Evolutionary conservation across 2,113 vertebrate species (phyloP), one percentile per base, ranked within the genome.

Genomic region (Ictalurus punctatus): DNA sequence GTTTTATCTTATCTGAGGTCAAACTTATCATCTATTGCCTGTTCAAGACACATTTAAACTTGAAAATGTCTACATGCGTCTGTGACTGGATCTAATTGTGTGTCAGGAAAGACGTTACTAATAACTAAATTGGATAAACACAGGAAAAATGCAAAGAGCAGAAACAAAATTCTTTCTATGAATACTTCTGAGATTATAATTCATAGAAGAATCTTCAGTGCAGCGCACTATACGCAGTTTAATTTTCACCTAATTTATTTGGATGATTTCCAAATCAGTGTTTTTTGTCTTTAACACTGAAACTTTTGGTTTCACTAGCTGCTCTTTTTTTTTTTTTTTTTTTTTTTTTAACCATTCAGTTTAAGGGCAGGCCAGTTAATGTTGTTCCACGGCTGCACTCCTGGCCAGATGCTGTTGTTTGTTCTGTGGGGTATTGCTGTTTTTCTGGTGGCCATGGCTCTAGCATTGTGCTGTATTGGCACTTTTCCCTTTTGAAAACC

Each of bases 381-480:
- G 40, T 25, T 37, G 54, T 74, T 89, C 85, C 58, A 67, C n/a
- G 13, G 30, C 56, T 59, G 34, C 16, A 10, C 63, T 58, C 79
- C 73, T 65, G 12, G 76, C 44, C 30, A 79, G 59, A 37, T 85
- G 73, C 14, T 56, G 59, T 61, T 89, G 3, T 30, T 76, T 78
- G 69, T 65, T 79, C 9, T 67, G 59, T 30, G 27, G 10, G 74
- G 13, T 86, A 23, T 27, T 80, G 48, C 74, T 78, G 74, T 78
- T 76, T 78, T 79, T 48, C 63, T 85, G 27, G 83, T 86, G 83
- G 54, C 48, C 56, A 87, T 81, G 83, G 37, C 44, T 78, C 67
- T 27, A 71, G 90, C 90, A 73, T 63, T 78, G 65, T 59, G 83
- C 76, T 58, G 52, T 27, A 58, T 48, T 85, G 78, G 27, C 88